Percentiles rank a stretch among this genome's conserved stretches.
phyloP scores from a whole-genome alignment of 2,888 invertebrate genomes.

The Ctenicera cuprea region DNA sequence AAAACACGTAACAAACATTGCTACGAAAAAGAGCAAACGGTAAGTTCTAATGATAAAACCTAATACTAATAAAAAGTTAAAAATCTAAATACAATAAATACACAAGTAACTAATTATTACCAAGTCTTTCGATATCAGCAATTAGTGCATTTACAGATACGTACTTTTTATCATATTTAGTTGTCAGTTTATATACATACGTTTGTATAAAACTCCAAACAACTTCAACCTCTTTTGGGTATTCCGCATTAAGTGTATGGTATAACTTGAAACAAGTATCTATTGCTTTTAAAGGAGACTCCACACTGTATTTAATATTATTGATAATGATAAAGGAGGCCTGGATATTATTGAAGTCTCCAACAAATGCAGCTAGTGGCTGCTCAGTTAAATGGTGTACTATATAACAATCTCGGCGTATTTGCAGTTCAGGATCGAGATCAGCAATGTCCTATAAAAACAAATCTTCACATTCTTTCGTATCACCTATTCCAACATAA shows the following conservation, averaged over 20 bases:
- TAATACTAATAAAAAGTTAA: neutral
- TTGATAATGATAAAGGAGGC: neutral
- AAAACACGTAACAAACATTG: neutral
- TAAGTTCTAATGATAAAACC: neutral
- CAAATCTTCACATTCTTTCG: neutral
- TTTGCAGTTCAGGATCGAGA: neutral
- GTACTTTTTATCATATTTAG: no score
- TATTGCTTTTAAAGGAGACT: no score
- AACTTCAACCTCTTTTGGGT: neutral
- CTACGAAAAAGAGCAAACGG: neutral
- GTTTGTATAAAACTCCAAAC: neutral
- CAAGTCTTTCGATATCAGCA: no score
- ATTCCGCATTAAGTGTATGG: neutral
- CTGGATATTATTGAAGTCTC: neutral
- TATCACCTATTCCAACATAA: neutral
- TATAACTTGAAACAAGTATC: neutral
- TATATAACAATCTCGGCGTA: no score
- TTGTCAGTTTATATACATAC: neutral
- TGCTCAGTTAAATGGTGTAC: no score
- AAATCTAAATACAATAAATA: neutral
- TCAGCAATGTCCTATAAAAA: constrained; percentile 1
- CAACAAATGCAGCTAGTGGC: neutral
- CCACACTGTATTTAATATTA: no score
- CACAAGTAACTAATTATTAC: no score
- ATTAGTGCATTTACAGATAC: no score